These are phyloP conservation scores for Luperina testacea DNA, from an alignment of 2,888 invertebrate genomes.

Conservation along the genomic window DNA sequence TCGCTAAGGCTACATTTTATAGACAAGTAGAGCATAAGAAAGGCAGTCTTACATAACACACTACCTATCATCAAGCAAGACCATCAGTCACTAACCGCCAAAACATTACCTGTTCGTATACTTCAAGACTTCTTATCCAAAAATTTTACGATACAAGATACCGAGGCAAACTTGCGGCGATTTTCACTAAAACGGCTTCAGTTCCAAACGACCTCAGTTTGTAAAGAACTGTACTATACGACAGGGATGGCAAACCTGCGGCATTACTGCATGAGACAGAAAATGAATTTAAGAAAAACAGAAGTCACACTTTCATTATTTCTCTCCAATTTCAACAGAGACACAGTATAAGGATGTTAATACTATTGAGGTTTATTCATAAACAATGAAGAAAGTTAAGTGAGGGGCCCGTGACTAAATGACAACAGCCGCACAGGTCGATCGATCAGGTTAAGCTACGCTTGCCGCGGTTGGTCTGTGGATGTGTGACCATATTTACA, in stretches of 20 bases:
- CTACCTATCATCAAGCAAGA: no score
- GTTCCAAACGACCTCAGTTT: constrained; percentile 47
- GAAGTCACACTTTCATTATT: background rate
- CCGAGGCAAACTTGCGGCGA: constrained; percentile 40
- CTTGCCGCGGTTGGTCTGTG: no score
- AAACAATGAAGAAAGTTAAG: no score
- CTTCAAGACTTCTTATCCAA: constrained; percentile 18
- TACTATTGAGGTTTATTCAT: no score
- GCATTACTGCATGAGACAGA: background rate
- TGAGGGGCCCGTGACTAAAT: no score
- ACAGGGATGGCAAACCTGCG: background rate
- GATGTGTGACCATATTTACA: no score
- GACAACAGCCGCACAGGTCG: no score
- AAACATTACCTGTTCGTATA: constrained; percentile 19
- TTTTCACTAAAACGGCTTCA: constrained; percentile 45
- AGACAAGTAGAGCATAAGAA: background rate
- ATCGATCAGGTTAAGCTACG: no score
- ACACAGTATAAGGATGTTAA: no score
- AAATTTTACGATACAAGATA: constrained; percentile 34
- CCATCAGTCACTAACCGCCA: background rate
- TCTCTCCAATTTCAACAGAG: background rate
- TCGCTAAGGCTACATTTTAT: background rate
- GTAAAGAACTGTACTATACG: constrained; percentile 26
- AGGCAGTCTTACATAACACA: background rate
- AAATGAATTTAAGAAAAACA: background rate